phyloP scores from a whole-genome alignment of 2,888 invertebrate genomes.

The Uropetala carovei region DNA sequence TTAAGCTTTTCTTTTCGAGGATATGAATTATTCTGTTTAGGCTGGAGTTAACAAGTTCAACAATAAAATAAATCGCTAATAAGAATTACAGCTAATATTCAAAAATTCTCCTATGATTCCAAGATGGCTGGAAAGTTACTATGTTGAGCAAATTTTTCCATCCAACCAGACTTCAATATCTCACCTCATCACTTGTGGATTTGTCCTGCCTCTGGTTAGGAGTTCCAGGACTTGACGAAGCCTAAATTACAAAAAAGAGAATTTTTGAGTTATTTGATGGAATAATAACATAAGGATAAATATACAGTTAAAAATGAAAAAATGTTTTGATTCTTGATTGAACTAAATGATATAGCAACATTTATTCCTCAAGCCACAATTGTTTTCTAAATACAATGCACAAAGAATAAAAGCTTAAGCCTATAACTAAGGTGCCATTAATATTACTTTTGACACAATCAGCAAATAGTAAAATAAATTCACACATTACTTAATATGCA shows the following conservation, averaged over 20 bases:
- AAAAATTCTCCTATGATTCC: background rate
- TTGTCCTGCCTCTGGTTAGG: conserved; percentile 93
- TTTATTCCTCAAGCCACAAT: conserved; percentile 51
- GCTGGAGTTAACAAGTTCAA: conserved; percentile 30
- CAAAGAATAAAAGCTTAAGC: conserved; percentile 48
- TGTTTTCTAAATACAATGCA: conserved; percentile 55
- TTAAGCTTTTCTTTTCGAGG: conserved; percentile 1
- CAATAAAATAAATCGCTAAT: background rate
- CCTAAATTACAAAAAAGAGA: conserved; percentile 69
- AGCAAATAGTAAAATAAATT: conserved; percentile 51
- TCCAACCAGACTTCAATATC: conserved; percentile 71
- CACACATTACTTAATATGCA: conserved; percentile 46
- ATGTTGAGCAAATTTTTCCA: background rate
- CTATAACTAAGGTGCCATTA: conserved; percentile 58
- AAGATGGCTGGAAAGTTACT: conserved; percentile 28
- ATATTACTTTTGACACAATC: conserved; percentile 47
- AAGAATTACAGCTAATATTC: background rate
- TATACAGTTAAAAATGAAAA: too few relatives aligned
- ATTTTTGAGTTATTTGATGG: background rate
- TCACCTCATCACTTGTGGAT: conserved; percentile 96
- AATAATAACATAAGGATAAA: background rate
- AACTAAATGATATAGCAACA: conserved; percentile 52
- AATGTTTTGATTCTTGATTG: background rate
- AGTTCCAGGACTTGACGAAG: conserved; percentile 84
- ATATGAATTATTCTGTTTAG: background rate